Evolutionary conservation across 1,140 invertebrate genomes (phyloP), one percentile per base, ranked within the genome.

Genomic region (Lepidotrigona ventralis): DNA sequence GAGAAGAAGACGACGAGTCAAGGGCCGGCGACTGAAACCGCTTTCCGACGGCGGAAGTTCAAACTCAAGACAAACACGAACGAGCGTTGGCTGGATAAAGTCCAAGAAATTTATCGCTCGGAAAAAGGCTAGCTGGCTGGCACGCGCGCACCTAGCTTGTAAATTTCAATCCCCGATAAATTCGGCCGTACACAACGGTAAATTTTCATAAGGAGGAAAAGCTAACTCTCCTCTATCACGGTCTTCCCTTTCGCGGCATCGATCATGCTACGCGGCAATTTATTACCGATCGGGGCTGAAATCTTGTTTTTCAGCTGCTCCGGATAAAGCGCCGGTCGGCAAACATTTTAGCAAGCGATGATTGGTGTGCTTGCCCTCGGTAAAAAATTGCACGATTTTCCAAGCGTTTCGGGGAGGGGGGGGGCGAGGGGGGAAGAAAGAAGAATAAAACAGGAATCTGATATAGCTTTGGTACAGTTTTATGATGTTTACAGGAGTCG

Each of bases 101-200:
- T 87, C 88, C 88, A 89, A 89, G 85, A 83, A 89, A 89, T 89
- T 89, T 89, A 89, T 89, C 85, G 87, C 85, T 85, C n/a, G 85
- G 85, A 89, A 89, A 89, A 89, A 66, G 80, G 69, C 63, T 81
- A 66, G 70, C 79, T 53, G 81, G 60, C 70, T 72, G 33, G 74
- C 56, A 33, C 12, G 73, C 23, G 26, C 46, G 14, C 58, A 54
- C 21, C 39, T n/a, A 79, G 84, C 75, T 76, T 70, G 80, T 88
- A 79, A 85, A 88, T 86, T 88, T 70, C 51, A 81, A 69, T 81
- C 75, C 66, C 81, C 87, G 39, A 83, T 89, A 88, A 88, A 89
- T 89, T 82, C 81, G 29, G 17, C 1, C 66, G 58, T 72, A 63
- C 69, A 79, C 86, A 85, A 82, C 87, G 66, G 87, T 87, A 87